phyloP scores from a whole-genome alignment of 2,797 vertebrate species.

The Chrysolophus pictus region DNA sequence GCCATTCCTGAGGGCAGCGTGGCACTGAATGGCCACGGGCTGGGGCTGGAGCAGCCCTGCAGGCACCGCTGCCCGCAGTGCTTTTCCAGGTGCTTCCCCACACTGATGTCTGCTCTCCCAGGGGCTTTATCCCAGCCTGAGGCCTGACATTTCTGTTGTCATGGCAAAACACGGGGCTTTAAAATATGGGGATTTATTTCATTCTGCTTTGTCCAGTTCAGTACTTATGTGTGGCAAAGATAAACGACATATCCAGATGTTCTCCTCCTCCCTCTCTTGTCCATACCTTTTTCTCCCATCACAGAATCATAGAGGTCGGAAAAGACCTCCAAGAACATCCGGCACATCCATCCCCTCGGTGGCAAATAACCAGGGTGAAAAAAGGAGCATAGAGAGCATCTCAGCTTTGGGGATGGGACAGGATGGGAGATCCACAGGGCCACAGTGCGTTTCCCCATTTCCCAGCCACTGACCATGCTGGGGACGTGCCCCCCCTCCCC shows the following conservation, averaged over 20 bases:
- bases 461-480: not conserved
- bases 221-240: not conserved
- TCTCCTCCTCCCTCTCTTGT: not conserved
- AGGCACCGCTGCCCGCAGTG: not conserved
- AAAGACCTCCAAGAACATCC: too few relatives aligned
- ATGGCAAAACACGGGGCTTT: not conserved
- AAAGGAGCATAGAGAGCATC: fast-evolving
- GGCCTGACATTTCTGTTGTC: not conserved
- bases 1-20: not conserved
- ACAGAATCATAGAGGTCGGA: too few relatives aligned
- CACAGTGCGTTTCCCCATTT: fast-evolving
- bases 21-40: not conserved
- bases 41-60: not conserved
- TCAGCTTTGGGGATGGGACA: not conserved
- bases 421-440: not conserved
- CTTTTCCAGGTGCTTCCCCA: not conserved
- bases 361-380: not conserved
- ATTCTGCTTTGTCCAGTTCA: not conserved
- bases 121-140: not conserved
- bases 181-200: not conserved
- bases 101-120: not conserved
- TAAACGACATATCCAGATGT: fast-evolving
- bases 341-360: not conserved
- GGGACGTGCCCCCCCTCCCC: not conserved
- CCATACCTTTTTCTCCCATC: not conserved